Evolutionary conservation across 1,140 invertebrate species (phyloP).

Genomic region (Aphelinus certus): DNA sequence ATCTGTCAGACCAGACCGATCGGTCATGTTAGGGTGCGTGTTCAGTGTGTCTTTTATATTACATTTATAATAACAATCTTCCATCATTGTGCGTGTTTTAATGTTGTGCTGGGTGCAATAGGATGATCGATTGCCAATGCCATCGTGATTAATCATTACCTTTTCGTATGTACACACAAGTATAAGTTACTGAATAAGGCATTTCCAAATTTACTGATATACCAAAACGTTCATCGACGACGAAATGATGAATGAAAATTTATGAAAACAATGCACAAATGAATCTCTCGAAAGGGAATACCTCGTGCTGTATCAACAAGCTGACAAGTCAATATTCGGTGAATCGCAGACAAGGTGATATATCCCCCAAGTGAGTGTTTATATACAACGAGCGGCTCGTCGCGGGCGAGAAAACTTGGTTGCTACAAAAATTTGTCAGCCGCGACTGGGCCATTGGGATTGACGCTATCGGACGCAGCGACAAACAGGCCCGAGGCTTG

Average conservation of each 20-base stretch:
- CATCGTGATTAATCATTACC: too few relatives aligned
- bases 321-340: conserved; percentile 37
- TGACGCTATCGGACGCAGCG: conserved; percentile 11
- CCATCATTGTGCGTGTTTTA: background rate
- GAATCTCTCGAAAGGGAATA: background rate
- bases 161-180: too few relatives aligned
- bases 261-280: too few relatives aligned
- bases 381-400: too few relatives aligned
- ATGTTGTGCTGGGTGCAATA: background rate
- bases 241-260: too few relatives aligned
- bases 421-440: conserved; percentile 20
- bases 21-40: conserved; percentile 66
- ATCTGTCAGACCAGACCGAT: conserved; percentile 70
- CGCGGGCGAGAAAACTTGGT: too few relatives aligned
- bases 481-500: background rate
- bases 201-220: too few relatives aligned
- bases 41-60: conserved; percentile 53
- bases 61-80: too few relatives aligned
- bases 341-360: background rate
- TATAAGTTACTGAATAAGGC: too few relatives aligned
- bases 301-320: background rate
- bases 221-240: too few relatives aligned
- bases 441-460: background rate
- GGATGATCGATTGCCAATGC: too few relatives aligned
- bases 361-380: too few relatives aligned